Evolutionary conservation across 2,888 invertebrate species (phyloP).

Genomic region (Pseudococcus viburni): DNA sequence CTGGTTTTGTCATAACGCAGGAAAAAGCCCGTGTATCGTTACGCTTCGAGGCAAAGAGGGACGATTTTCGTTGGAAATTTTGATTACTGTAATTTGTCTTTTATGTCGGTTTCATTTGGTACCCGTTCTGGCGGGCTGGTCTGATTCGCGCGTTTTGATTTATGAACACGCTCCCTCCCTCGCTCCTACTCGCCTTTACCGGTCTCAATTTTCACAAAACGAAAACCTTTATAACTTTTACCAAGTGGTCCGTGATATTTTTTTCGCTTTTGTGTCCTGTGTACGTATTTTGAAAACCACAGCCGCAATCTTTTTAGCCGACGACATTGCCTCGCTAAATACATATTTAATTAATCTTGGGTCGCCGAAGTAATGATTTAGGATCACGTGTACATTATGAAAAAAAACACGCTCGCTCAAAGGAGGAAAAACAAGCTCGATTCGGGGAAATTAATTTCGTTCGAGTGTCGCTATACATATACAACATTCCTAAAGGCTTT

Average conservation of each 20-base stretch:
- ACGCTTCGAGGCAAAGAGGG: conserved; percentile 26
- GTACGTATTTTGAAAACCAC: neutral
- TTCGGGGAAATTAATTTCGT: conserved; percentile 43
- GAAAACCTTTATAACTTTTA: conserved; percentile 51
- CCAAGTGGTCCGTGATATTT: conserved; percentile 45
- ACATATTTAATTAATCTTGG: conserved; percentile 36
- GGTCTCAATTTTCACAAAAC: conserved; percentile 42
- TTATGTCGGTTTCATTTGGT: conserved; percentile 62
- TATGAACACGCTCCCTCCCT: conserved; percentile 10
- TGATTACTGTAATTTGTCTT: conserved; percentile 62
- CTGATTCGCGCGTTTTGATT: conserved; percentile 54
- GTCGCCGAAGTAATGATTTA: conserved; percentile 6
- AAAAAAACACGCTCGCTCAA: neutral
- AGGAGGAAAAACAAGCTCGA: neutral
- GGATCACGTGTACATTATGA: neutral
- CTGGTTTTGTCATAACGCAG: conserved; percentile 47
- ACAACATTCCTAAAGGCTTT: conserved; percentile 23
- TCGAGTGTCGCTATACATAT: conserved; percentile 23
- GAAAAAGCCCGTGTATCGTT: conserved; percentile 42
- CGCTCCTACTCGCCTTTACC: neutral
- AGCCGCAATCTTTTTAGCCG: neutral
- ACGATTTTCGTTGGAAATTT: conserved; percentile 54
- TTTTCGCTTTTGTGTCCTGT: neutral
- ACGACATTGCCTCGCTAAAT: neutral
- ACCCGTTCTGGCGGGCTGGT: conserved; percentile 30